Base-by-base conservation (phyloP, 92 coral and sea anemone genomes). In the Paragorgia papillata region DNA sequence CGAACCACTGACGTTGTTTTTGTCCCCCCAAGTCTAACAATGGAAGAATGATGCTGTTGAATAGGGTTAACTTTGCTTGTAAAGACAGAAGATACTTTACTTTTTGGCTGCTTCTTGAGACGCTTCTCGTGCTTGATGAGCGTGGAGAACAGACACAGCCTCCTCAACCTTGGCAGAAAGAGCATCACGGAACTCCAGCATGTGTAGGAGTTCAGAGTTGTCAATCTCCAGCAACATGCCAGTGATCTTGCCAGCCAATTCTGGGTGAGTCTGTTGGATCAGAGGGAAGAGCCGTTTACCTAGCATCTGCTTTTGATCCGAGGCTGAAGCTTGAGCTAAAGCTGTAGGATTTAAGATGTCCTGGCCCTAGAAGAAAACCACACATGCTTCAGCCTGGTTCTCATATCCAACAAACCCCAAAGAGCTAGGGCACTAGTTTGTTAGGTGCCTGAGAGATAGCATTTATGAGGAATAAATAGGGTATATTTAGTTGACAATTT, bases 221-320 rank as follows among this genome's bases (percentile, higher is more conserved):
- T 93, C 97, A 35, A 93, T 90, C 84, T 93, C 97, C 73, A 92
- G 31, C 92, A 92, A 70, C 97, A 92, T 90, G 53, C 97, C 97
- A 62, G 97, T 92, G 82, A 93, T 93, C 74, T 93, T 93, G 29
- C 97, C 97, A 74, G 97, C 97, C 66, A 88, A 81, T 2, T 93
- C 96, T 27, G 96, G 87, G 66, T 93, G 96, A 58, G 88, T 93
- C 40, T 28, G 20, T 15, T 90, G 93, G 67, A 93, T 93, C 44
- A 85, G 83, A 22, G 97, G 90, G 89, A 90, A 93, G 62, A 93
- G 90, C 9, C 91, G 92, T 59, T 93, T 97, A 8, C 96, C 97
- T 24, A 93, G 50, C 85, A 93, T 90, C 86, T 93, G 97, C 56
- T 90, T 37, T 37, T 37, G 43, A 10, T 37, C 10, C 6, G 43